Evolutionary conservation across 2,888 invertebrate species (phyloP), one percentile per base, ranked within the genome.

Genomic region (Theristus sp.): DNA sequence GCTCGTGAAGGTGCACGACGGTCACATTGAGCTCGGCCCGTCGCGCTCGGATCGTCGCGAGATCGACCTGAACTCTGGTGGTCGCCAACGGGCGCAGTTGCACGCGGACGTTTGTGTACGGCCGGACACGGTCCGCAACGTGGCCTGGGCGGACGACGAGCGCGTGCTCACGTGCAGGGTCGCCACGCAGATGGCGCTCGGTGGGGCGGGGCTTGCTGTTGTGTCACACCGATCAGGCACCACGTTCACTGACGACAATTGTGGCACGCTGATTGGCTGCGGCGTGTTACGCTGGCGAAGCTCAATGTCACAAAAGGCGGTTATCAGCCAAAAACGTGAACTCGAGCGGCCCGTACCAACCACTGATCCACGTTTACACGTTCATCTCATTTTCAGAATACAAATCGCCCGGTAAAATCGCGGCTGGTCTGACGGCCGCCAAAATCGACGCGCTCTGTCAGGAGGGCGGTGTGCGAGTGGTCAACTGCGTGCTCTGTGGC

Each of bases 111-210:
- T 69, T 24, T 61, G 67, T 1, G 65, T 75, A 6, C 64, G 70
- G 26, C 69, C 73, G 24, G 69, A 69, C 28, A 68, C 69, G 2
- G 64, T 71, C 17, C 70, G 69, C 6, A 68, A 70, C 20, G 65
- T 70, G 30, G 70, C 74, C 1, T 70, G 66, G 65, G 64, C 68
- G 31, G 69, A 70, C 54, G 55, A 61, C 24, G 60, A 65, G 0
- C 66, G 67, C 1, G 61, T 68, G 22, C 67, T 70, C 62, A 66
- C 68, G 65, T 69, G 69, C 63, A 69, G 68, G 63, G 63, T 69
- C 24, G 61, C 62, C 24, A 65, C 64, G 13, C 62, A 63, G n/a
- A 60, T 59, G n/a, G 62, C 65, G 20, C 61, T 65, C 13, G 63
- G 63, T 63, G n/a, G n/a, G n/a, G n/a, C n/a, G n/a, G n/a, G n/a